Conservation (phyloP, 2,797 vertebrate genomes). For the Muscicapa striata region DNA sequence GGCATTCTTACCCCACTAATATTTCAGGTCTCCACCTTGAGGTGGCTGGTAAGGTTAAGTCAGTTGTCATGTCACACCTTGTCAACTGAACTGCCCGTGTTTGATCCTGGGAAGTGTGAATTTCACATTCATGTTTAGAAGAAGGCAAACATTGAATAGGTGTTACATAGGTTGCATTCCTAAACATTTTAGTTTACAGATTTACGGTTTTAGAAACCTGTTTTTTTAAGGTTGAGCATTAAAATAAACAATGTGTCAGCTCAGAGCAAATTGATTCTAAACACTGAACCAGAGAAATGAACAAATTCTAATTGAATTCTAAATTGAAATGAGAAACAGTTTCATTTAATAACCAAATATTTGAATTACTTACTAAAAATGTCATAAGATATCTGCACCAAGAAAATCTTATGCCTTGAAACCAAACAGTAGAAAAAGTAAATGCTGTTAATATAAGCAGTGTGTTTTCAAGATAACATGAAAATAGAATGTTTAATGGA, state of each 20-base stretch:
- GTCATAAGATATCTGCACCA: background rate
- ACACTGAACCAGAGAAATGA: background rate
- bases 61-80: background rate
- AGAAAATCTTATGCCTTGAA: background rate
- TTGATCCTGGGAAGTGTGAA: background rate
- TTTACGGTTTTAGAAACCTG: background rate
- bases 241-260: background rate
- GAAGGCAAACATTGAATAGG: background rate
- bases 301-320: background rate
- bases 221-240: background rate
- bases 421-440: constrained; percentile 26
- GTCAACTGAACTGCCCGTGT: background rate
- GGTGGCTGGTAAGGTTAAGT: background rate
- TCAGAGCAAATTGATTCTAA: background rate
- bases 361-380: background rate
- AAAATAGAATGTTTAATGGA: constrained; percentile 62
- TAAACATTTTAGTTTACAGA: background rate
- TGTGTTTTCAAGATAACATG: constrained; percentile 53
- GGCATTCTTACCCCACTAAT: background rate
- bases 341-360: constrained; percentile 4
- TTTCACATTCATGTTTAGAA: background rate
- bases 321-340: background rate
- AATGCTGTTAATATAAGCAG: background rate
- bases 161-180: background rate
- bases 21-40: background rate